phyloP scores from a whole-genome alignment of 2,888 invertebrate genomes.

The Xestia c-nigrum region DNA sequence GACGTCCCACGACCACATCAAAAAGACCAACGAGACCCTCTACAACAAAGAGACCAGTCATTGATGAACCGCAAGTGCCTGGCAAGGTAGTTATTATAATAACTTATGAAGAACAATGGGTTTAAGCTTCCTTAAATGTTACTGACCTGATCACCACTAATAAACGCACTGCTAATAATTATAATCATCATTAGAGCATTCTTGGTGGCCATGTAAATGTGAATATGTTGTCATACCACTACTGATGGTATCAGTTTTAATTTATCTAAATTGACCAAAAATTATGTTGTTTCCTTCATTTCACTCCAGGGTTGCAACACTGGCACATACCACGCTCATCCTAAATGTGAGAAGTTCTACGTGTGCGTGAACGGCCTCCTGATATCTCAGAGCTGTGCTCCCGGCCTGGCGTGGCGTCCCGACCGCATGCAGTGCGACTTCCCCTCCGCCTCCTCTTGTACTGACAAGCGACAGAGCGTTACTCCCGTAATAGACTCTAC shows the following conservation, averaged over 20 bases:
- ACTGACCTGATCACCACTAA: not conserved
- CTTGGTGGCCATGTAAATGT: not conserved
- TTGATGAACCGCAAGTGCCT: constrained; percentile 76
- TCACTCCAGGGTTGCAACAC: constrained; percentile 90
- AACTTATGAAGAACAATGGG: not conserved
- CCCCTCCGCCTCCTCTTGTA: constrained; percentile 92
- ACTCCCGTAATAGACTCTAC: constrained; percentile 73
- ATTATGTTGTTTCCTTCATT: not conserved
- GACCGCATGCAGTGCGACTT: constrained; percentile 94
- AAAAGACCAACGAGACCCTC: constrained; percentile 68
- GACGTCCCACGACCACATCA: constrained; percentile 64
- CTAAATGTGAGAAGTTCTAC: constrained; percentile 93
- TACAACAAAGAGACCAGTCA: constrained; percentile 73
- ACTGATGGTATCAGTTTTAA: too few species aligned
- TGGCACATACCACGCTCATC: constrained; percentile 94
- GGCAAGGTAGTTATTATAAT: constrained; percentile 74
- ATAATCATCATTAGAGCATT: not conserved
- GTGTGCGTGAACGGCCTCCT: constrained; percentile 94
- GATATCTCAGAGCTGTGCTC: constrained; percentile 93
- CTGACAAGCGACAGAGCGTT: constrained; percentile 79
- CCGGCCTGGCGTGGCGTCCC: constrained; percentile 94
- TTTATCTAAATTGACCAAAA: not conserved
- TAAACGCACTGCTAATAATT: too few species aligned
- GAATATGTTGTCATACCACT: not conserved
- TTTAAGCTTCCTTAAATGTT: not conserved